Conservation (phyloP, 2,797 vertebrate genomes). For the Varecia variegata region DNA sequence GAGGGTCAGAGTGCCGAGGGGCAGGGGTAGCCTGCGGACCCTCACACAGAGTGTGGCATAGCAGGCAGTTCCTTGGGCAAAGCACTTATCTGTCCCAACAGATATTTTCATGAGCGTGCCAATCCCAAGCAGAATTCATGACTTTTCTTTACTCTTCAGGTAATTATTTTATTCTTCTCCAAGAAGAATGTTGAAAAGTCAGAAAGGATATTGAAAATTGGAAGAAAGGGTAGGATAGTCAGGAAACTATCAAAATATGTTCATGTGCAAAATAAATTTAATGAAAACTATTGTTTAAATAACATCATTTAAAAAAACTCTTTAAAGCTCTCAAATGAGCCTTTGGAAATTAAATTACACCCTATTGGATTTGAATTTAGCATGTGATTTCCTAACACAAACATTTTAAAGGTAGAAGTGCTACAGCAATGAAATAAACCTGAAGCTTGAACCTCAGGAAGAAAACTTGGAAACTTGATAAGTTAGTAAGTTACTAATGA, state of each 20-base stretch:
- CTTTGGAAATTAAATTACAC: constrained; percentile 1
- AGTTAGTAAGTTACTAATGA: not conserved
- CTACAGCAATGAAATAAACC: not conserved
- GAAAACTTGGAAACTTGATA: not conserved
- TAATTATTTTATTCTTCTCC: not conserved
- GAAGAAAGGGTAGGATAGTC: not conserved
- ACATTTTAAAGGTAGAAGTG: not conserved
- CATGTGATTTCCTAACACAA: not conserved
- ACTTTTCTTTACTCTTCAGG: not conserved
- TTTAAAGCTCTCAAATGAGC: not conserved
- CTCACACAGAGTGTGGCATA: rapidly evolving
- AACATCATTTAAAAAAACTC: not conserved
- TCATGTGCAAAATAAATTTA: not conserved
- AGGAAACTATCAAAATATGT: not conserved
- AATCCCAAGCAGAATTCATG: not conserved
- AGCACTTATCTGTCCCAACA: not conserved
- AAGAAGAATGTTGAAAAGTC: constrained; percentile 9
- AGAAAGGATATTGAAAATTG: not conserved
- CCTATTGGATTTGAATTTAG: not conserved
- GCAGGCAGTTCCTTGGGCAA: not conserved
- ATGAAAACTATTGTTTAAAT: not conserved
- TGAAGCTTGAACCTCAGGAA: not conserved
- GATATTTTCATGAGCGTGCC: not conserved
- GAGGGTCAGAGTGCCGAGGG: not conserved
- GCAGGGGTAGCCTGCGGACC: too few relatives aligned